Percentiles rank a stretch among this genome's conserved stretches.
Conservation (phyloP, 2,888 invertebrate genomes). For the Xylocampa areola region DNA sequence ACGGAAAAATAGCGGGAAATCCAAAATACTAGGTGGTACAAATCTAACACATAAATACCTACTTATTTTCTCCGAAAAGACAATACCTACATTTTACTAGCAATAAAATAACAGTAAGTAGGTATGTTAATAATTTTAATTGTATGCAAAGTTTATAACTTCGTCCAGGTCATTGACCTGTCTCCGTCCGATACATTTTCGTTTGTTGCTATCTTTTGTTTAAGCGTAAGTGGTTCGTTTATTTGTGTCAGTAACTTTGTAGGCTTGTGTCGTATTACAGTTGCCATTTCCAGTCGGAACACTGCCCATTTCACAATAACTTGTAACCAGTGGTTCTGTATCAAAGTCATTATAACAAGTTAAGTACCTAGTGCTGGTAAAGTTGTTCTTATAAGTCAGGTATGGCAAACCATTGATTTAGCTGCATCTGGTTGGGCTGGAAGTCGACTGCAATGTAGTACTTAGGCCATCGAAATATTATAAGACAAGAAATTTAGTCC, state of each 20-base stretch:
- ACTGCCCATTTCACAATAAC: constrained; percentile 51
- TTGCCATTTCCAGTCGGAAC: constrained; percentile 41
- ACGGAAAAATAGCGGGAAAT: no score
- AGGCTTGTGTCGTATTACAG: constrained; percentile 47
- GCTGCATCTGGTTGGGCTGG: no score
- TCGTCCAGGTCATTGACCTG: constrained; percentile 48
- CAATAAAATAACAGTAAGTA: constrained; percentile 5
- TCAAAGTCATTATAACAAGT: constrained; percentile 33
- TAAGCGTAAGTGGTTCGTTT: constrained; percentile 34
- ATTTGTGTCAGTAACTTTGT: constrained; percentile 59
- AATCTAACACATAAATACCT: no score
- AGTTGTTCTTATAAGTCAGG: constrained; percentile 8
- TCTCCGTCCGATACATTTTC: constrained; percentile 39
- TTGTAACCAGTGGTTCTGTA: constrained; percentile 24
- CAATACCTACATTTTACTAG: not conserved
- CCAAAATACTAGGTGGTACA: no score
- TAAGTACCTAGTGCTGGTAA: constrained; percentile 38
- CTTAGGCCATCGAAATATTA: no score
- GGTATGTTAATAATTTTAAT: constrained; percentile 5
- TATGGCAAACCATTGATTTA: no score
- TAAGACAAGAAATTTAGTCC: no score
- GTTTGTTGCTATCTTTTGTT: constrained; percentile 48
- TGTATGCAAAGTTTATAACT: constrained; percentile 29
- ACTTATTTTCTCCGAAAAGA: no score
- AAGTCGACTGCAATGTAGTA: no score